phyloP scores from a whole-genome alignment of 1,140 invertebrate genomes.

The Atopsyche davidsoni region DNA sequence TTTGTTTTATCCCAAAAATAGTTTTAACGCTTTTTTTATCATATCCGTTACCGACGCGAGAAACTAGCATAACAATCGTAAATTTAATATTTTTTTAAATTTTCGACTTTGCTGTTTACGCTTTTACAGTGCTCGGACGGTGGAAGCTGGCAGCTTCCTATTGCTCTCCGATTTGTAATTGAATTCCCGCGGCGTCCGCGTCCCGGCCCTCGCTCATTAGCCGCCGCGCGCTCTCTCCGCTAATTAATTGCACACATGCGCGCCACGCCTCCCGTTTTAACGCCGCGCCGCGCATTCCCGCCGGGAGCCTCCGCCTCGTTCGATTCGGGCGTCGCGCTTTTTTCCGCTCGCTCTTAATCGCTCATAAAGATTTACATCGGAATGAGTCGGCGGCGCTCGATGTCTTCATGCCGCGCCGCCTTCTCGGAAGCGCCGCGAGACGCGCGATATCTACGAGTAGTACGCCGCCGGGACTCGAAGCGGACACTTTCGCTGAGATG shows the following conservation, averaged over 20 bases:
- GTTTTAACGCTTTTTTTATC: too few relatives aligned
- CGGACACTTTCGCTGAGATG: too few relatives aligned
- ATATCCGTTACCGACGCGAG: too few relatives aligned
- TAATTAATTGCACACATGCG: conserved; percentile 29
- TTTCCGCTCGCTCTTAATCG: conserved; percentile 12
- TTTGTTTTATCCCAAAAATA: too few relatives aligned
- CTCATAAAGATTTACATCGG: conserved; percentile 24
- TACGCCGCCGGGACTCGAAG: conserved; percentile 1
- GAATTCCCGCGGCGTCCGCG: neutral
- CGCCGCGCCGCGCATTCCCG: conserved; percentile 22
- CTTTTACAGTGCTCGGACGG: too few relatives aligned
- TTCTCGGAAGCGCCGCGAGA: neutral
- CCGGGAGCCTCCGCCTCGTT: neutral
- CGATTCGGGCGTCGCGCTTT: neutral
- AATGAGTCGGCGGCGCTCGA: conserved; percentile 12
- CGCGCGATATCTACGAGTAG: neutral
- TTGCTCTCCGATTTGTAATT: too few relatives aligned
- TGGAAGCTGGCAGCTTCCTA: too few relatives aligned
- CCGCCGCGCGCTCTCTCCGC: conserved; percentile 15
- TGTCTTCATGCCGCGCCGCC: conserved; percentile 1
- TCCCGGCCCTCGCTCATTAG: conserved; percentile 21
- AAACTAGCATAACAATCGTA: too few relatives aligned
- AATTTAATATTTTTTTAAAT: too few relatives aligned
- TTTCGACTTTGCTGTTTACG: too few relatives aligned
- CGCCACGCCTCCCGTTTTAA: conserved; percentile 29